Conservation (phyloP, 2,888 invertebrate genomes). For the Dynastes hyllus region DNA sequence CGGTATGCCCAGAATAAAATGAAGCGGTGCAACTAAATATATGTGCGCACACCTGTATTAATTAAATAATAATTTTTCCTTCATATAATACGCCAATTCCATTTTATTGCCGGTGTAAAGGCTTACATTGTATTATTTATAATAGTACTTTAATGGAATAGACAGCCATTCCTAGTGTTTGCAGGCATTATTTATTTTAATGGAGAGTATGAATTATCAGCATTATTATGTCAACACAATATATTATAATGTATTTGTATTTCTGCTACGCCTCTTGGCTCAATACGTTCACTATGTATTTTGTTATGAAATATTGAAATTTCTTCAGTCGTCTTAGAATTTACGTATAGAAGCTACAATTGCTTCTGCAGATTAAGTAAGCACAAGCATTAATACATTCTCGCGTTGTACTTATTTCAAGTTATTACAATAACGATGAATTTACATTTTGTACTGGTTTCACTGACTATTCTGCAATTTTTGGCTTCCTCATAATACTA, state of each 20-base stretch:
- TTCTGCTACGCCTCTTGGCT: not conserved
- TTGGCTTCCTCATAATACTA: too few species aligned
- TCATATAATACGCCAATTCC: slow-evolving; percentile 30
- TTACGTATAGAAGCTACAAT: not conserved
- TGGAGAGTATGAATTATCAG: slow-evolving; percentile 15
- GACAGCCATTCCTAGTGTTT: slow-evolving; percentile 32
- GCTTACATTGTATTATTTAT: not conserved
- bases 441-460: too few species aligned
- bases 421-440: too few species aligned
- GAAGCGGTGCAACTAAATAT: slow-evolving; percentile 1
- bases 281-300: slow-evolving; percentile 1
- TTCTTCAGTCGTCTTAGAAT: not conserved
- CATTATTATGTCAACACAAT: not conserved
- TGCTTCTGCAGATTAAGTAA: not conserved
- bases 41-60: slow-evolving; percentile 38
- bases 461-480: too few species aligned
- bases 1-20: slow-evolving; percentile 15
- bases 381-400: not conserved
- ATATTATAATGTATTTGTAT: slow-evolving; percentile 14
- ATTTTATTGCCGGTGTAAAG: slow-evolving; percentile 18
- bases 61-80: slow-evolving; percentile 35
- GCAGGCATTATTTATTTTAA: slow-evolving; percentile 20
- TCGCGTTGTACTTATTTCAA: too few species aligned
- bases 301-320: not conserved
- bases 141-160: slow-evolving; percentile 29